A percentile compares a stretch with the other conserved stretches of the same genome.
Evolutionary conservation across 2,888 invertebrate species (phyloP).

Genomic region (Metopia argyrocephala): DNA sequence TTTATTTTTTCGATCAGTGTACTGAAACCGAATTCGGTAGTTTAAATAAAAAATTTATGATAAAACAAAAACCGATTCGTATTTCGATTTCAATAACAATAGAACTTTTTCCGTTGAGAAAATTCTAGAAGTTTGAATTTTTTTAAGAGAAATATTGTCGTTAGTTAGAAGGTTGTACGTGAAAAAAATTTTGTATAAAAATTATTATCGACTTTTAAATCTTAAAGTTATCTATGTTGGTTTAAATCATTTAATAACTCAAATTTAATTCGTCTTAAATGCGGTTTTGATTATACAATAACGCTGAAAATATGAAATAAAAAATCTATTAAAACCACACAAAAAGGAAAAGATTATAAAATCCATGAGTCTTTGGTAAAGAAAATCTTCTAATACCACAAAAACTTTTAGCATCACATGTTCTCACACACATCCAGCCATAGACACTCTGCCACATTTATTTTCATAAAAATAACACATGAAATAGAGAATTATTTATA

Average conservation of each 20-base stretch:
- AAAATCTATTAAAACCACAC: background rate
- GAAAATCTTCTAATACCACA: background rate
- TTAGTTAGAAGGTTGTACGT: background rate
- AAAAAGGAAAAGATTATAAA: background rate
- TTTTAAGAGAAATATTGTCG: background rate
- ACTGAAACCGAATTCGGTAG: too few relatives aligned
- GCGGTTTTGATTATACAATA: background rate
- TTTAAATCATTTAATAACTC: background rate
- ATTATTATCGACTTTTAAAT: background rate
- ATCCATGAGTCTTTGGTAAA: background rate
- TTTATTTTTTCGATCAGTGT: too few relatives aligned
- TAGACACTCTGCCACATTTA: background rate
- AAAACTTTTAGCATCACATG: background rate
- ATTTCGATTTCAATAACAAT: too few relatives aligned
- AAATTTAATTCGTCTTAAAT: background rate
- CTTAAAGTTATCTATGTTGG: too few relatives aligned
- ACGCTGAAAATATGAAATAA: background rate
- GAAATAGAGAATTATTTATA: background rate
- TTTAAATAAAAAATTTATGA: too few relatives aligned
- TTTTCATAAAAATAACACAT: background rate
- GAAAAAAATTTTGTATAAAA: background rate
- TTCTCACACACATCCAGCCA: background rate
- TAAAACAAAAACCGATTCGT: too few relatives aligned
- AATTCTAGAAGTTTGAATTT: too few relatives aligned
- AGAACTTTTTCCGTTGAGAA: too few relatives aligned